Percentiles rank a stretch among this genome's conserved stretches.
phyloP scores from a whole-genome alignment of 2,113 vertebrate species.

The Oreochromis niloticus region DNA sequence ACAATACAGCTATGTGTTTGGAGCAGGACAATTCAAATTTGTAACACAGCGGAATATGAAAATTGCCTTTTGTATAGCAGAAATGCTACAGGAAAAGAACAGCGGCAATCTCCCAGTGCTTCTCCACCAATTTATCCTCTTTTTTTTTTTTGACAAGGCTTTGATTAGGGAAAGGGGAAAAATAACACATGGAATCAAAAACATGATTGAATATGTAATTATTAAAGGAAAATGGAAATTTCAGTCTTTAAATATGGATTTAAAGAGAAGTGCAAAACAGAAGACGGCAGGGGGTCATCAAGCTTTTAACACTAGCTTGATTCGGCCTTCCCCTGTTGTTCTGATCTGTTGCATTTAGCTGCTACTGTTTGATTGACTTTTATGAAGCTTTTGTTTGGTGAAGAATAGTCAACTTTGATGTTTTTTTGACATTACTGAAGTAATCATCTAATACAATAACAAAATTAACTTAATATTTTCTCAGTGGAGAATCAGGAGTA shows the following conservation, averaged over 20 bases:
- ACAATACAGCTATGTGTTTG: slow-evolving; percentile 30
- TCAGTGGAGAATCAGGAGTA: neutral
- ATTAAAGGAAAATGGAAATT: slow-evolving; percentile 36
- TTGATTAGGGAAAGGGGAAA: slow-evolving; percentile 27
- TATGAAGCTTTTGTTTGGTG: neutral
- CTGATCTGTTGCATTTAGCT: slow-evolving; percentile 15
- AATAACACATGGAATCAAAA: slow-evolving; percentile 18
- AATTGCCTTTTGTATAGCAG: slow-evolving; percentile 48
- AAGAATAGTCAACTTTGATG: neutral
- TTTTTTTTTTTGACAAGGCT: neutral
- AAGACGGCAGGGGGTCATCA: slow-evolving; percentile 31
- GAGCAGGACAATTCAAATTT: slow-evolving; percentile 47
- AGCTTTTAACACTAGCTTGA: slow-evolving; percentile 3
- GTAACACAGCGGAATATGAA: slow-evolving; percentile 31
- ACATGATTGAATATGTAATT: slow-evolving; percentile 15
- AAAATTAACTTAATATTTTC: neutral
- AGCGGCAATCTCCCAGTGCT: neutral
- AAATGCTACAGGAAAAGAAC: neutral
- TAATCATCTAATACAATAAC: neutral
- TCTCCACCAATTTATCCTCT: neutral
- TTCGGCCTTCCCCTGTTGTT: slow-evolving; percentile 1
- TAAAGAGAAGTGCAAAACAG: slow-evolving; percentile 8
- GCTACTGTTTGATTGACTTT: slow-evolving; percentile 12
- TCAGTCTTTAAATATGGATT: slow-evolving; percentile 6
- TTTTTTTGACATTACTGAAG: slow-evolving; percentile 4